Evolutionary conservation across 2,888 invertebrate genomes (phyloP).

Genomic region (Emmelina monodactyla): DNA sequence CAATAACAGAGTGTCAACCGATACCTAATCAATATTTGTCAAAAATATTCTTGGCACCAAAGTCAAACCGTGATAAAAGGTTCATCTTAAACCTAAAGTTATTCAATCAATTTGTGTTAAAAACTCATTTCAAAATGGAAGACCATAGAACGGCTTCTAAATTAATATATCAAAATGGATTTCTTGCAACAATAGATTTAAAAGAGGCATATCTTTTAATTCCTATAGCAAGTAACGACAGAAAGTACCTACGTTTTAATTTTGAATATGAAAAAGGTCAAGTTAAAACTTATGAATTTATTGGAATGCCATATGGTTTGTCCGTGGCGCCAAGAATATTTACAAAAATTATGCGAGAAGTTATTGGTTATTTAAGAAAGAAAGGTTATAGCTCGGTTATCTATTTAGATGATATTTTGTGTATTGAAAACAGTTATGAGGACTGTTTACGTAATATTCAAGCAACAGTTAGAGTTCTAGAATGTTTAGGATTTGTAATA

Average conservation of each 20-base stretch:
- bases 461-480: neutral
- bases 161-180: slow-evolving; percentile 1
- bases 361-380: neutral
- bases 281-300: neutral
- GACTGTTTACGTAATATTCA: neutral
- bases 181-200: slow-evolving; percentile 5
- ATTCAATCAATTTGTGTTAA: too few species aligned
- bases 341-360: neutral
- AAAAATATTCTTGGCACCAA: neutral
- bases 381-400: neutral
- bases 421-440: neutral
- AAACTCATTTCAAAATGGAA: too few species aligned
- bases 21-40: neutral
- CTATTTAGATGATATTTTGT: neutral
- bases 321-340: neutral
- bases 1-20: neutral
- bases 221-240: neutral
- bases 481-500: slow-evolving; percentile 10
- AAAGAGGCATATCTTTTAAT: slow-evolving; percentile 6
- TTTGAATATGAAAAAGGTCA: neutral
- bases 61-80: too few species aligned
- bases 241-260: slow-evolving; percentile 4
- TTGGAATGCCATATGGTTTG: neutral
- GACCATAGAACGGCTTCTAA: slow-evolving; percentile 2
- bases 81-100: too few species aligned